Base-by-base conservation (phyloP, 2,888 invertebrate genomes). In the Leptura quadrifasciata region DNA sequence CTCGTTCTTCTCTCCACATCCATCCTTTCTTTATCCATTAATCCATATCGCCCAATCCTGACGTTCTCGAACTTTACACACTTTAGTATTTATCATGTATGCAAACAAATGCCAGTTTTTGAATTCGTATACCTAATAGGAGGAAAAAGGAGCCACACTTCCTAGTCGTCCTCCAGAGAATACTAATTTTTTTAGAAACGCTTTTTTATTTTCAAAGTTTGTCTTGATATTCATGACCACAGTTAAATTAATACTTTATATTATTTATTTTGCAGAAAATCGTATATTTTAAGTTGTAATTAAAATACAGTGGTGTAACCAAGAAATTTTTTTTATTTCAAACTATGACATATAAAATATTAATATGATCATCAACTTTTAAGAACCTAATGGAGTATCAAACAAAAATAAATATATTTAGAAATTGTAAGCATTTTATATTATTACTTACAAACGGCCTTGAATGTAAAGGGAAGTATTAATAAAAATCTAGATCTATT, bases 11-110 rank as follows among this genome's bases (percentile, higher is more conserved):
- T 24, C 67, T n/a, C 55, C 68, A 12, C 58, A 58, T 69, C 69
- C 69, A 21, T 69, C 57, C 39, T 69, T 58, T 58, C 39, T 69
- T 58, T 58, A 55, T 68, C 57, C 57, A 68, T 57, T n/a, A 55
- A 57, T 47, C 69, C 69, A 58, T 69, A 69, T 15, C 58, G 69
- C 39, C 69, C 69, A 69, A 58, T 68, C 68, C 68, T 68, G 68
- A 17, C 68, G 68, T 31, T 5, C n/a, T 18, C 24, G 55, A 52
- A 47, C 47, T 31, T 39, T 31, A 39, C 35, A 18, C 9, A n/a
- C 39, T 21, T 47, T 47, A 47, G 12, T 47, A 47, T 20, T 24
- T 20, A 57, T 57, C 21, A 57, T 24, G 57, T 10, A 57, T 57
- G 57, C 57, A 57, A 55, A 55, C 17, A 20, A 57, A 47, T 47